Base-by-base conservation (phyloP, 2,888 invertebrate genomes). In the Apamea epomidion region DNA sequence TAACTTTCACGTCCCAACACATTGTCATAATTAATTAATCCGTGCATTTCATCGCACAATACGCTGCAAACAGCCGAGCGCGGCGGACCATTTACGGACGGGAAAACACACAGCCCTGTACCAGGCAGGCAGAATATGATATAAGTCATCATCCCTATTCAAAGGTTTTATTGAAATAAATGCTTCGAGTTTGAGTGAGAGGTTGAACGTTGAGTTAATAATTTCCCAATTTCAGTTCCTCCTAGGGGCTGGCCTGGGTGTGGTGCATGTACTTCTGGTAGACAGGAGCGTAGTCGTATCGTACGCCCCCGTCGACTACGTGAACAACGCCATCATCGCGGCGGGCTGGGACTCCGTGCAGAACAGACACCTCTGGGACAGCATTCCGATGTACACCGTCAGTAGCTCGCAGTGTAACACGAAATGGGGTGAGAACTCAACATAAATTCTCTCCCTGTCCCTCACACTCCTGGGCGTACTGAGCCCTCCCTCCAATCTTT, bases 321-420 rank as follows among this genome's bases (percentile, higher is more conserved):
- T 92, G 0, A 91, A 90, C 70, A 92, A 92, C 29, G 89, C 90
- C 0, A 76, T 88, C 1, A 85, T 92, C 48, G 84, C 88, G 0
- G 86, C 91, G 0, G 91, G 80, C 0, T 90, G 89, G 90, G 88
- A 87, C 48, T 80, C 86, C 5, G 65, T 77, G 6, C 37, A 87
- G 16, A 83, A 87, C 8, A 82, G 68, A 1, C 29, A 71, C 1
- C 29, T 8, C 2, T 79, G 80, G 10, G 18, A 45, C 1, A 18
- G 32, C 7, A 78, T 80, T 0, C 75, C 87, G 16, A 74, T 87
- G 0, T 87, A 87, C 18, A 86, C 79, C 5, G 25, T 87, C 12
- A 74, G 74, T 18, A 60, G 74, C 48, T 48, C 71, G 7, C 65
- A 48, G 1, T 37, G 45, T 2, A n/a, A 14, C 0, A 45, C 74